phyloP scores from a whole-genome alignment of 2,888 invertebrate genomes.

The Calameuta pallipes region DNA sequence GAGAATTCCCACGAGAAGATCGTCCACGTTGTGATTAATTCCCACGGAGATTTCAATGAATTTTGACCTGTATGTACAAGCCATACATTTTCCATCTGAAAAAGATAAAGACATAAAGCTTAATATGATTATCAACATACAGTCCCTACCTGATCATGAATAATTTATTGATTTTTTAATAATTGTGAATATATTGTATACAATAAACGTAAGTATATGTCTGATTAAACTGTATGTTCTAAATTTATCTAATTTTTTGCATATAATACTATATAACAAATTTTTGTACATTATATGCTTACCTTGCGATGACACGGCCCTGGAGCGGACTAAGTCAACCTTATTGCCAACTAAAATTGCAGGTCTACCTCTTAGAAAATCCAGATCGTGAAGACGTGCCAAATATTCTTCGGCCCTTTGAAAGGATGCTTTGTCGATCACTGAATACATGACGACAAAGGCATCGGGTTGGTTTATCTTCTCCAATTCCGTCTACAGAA shows the following conservation, averaged over 20 bases:
- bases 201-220: too few species aligned
- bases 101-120: conserved; percentile 19
- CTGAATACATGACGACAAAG: conserved; percentile 90
- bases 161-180: background rate
- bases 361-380: conserved; percentile 80
- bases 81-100: conserved; percentile 93
- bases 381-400: conserved; percentile 81
- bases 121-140: background rate
- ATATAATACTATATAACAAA: background rate
- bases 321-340: conserved; percentile 90
- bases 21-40: conserved; percentile 97
- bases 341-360: conserved; percentile 93
- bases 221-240: background rate
- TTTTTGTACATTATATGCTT: conserved; percentile 36
- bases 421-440: conserved; percentile 90
- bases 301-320: conserved; percentile 93
- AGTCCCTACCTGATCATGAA: background rate
- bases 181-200: background rate
- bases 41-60: conserved; percentile 97
- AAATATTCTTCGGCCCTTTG: conserved; percentile 85
- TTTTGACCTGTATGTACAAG: conserved; percentile 91
- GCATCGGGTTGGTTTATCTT: conserved; percentile 81
- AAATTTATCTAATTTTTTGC: background rate
- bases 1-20: conserved; percentile 91
- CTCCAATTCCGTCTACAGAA: conserved; percentile 79